Percentiles rank a stretch among this genome's conserved stretches.
Conservation (phyloP, 2,113 vertebrate species). For the Turdus rufiventris region DNA sequence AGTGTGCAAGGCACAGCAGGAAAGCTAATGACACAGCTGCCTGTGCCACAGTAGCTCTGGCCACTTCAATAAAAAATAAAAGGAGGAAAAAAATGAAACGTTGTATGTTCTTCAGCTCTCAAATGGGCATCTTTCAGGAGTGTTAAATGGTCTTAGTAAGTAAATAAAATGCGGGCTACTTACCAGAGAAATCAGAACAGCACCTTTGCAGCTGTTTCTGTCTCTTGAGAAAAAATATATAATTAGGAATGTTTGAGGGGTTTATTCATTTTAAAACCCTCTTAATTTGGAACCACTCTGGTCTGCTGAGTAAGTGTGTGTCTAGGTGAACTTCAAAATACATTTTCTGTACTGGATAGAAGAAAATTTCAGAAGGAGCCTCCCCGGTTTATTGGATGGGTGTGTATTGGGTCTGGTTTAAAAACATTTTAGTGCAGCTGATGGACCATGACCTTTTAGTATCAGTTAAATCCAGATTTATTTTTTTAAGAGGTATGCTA, state of each 20-base stretch:
- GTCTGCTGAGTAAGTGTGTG: neutral
- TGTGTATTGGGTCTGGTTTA: neutral
- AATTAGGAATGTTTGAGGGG: neutral
- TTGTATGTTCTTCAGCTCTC: neutral
- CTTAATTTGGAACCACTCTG: neutral
- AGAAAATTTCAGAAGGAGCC: neutral
- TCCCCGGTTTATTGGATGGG: neutral
- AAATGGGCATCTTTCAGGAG: neutral
- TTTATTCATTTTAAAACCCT: neutral
- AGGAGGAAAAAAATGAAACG: fast-evolving
- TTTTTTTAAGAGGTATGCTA: slow-evolving; percentile 11
- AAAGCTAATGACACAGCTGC: neutral
- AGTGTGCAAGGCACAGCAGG: neutral
- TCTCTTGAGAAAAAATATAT: neutral
- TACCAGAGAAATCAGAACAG: neutral
- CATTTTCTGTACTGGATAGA: neutral
- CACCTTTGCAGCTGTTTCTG: slow-evolving; percentile 22
- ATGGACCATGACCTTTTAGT: neutral
- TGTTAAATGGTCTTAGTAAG: neutral
- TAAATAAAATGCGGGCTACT: slow-evolving; percentile 31
- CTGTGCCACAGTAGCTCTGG: neutral
- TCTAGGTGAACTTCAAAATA: neutral
- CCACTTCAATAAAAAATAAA: neutral
- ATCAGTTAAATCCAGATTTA: slow-evolving; percentile 16
- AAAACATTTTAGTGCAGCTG: neutral